A percentile compares a stretch with the other conserved stretches of the same genome.
These are phyloP conservation scores for Ctenicera cuprea DNA, from an alignment of 2,888 invertebrate genomes.

Conservation along the genomic window DNA sequence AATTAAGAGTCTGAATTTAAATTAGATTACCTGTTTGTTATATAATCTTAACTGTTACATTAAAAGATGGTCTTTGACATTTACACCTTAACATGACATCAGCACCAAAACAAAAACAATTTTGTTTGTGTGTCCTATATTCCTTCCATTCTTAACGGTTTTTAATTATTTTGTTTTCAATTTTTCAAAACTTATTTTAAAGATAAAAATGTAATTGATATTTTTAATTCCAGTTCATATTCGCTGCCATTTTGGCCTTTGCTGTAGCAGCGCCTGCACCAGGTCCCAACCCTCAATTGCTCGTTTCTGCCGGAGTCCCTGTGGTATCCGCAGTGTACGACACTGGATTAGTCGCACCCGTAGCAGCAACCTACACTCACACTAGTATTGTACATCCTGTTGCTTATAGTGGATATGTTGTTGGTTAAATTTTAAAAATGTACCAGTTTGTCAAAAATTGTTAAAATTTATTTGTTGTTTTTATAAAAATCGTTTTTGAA, in stretches of 20 bases:
- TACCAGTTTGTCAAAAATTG: not conserved
- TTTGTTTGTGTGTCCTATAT: not conserved
- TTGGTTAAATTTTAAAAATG: constrained; percentile 43
- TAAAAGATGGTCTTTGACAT: constrained; percentile 11
- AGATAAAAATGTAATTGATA: not conserved
- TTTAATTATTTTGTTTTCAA: too few species aligned
- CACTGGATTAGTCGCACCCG: constrained; percentile 56
- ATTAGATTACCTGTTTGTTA: constrained; percentile 6
- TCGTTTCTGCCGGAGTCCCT: constrained; percentile 65
- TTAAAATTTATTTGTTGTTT: too few species aligned
- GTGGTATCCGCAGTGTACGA: constrained; percentile 63
- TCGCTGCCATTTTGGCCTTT: constrained; percentile 73
- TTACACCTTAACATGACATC: constrained; percentile 11
- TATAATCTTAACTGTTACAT: constrained; percentile 1
- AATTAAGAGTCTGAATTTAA: constrained; percentile 2
- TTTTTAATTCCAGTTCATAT: constrained; percentile 71
- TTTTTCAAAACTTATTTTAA: too few species aligned
- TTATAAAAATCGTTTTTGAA: not conserved
- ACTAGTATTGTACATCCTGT: constrained; percentile 42
- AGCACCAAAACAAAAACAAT: not conserved
- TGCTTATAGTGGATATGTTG: constrained; percentile 52
- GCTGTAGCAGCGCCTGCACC: constrained; percentile 72
- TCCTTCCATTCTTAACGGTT: too few species aligned
- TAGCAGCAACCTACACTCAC: constrained; percentile 27
- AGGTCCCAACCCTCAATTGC: constrained; percentile 65